Percentiles rank a stretch among this genome's conserved stretches.
Conservation (phyloP, 2,797 vertebrate species). For the Pogoniulus pusillus region DNA sequence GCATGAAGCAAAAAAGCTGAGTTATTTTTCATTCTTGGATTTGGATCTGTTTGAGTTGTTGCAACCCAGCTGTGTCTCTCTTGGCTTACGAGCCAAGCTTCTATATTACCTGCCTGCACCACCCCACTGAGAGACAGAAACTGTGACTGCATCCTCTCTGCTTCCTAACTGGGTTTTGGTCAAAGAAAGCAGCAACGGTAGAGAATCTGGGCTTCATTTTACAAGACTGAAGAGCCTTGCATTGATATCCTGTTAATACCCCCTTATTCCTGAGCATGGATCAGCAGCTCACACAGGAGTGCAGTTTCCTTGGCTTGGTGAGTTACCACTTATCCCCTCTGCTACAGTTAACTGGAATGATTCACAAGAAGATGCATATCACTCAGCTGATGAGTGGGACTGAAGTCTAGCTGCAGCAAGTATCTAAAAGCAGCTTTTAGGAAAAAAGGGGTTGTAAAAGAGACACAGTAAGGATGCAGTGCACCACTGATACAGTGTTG, state of each 20-base stretch:
- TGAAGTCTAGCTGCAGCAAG: background rate
- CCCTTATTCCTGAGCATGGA: background rate
- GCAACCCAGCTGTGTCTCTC: background rate
- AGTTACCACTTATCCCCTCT: background rate
- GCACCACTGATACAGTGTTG: accelerated
- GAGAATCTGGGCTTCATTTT: background rate
- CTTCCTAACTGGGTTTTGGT: background rate
- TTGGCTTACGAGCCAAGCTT: background rate
- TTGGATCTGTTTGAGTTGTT: background rate
- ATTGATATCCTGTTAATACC: background rate
- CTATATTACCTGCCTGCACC: background rate
- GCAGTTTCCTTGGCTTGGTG: background rate
- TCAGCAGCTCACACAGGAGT: background rate
- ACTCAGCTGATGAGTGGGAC: accelerated
- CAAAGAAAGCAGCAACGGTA: background rate
- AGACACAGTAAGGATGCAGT: background rate
- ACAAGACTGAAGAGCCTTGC: background rate
- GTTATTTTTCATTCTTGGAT: background rate
- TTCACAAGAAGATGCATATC: background rate
- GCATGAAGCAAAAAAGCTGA: background rate
- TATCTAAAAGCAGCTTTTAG: background rate
- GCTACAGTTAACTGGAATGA: background rate
- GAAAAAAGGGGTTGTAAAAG: background rate
- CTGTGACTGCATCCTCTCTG: accelerated
- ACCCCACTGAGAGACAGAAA: background rate